Base-by-base conservation (phyloP, 2,797 vertebrate genomes). In the Sebastes itinus region DNA sequence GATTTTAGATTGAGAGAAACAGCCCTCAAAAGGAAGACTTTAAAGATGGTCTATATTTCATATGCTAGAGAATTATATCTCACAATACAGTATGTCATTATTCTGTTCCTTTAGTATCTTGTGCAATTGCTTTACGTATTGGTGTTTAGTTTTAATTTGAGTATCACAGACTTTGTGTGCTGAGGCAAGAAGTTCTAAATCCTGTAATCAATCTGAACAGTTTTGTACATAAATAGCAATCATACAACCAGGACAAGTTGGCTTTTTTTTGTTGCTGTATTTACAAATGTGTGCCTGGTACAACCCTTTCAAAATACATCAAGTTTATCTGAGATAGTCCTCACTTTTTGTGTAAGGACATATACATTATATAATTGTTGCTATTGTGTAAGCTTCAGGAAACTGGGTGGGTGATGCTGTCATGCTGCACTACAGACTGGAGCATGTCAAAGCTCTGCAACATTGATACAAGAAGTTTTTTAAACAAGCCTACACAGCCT, bases 1-100 rank as follows among this genome's bases (percentile, higher is more conserved):
- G 75, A 85, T 80, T 88, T 87, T 77, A 90, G 85, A 90, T 83
- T 77, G 78, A 78, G 77, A 83, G 82, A 88, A 88, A 89, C 69
- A 20, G 74, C 76, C 52, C 54, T 88, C 80, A 77, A 85, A 79
- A 84, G 87, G 74, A 79, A 78, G 71, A 86, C 62, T 79, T 80
- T 72, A 68, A 69, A 82, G 58, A 82, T 78, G 80, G 72, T 88
- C 68, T 72, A 52, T 87, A 77, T 92, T 91, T 86, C 77, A 87
- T 75, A 52, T 70, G 60, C 22, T 59, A 3, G 52, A 77, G 33
- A 84, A 86, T 83, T 68, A 55, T 63, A 72, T 81, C 83, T 78
- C 64, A 71, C 58, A 22, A 20, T 32, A 42, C 27, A 33, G 32
- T 59, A 22, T 52, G 27, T 58, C 58, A 79, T 55, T 71, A 49